Evolutionary conservation across 2,797 vertebrate genomes (phyloP), one percentile per base, ranked within the genome.

Genomic region (Tenualosa ilisha): DNA sequence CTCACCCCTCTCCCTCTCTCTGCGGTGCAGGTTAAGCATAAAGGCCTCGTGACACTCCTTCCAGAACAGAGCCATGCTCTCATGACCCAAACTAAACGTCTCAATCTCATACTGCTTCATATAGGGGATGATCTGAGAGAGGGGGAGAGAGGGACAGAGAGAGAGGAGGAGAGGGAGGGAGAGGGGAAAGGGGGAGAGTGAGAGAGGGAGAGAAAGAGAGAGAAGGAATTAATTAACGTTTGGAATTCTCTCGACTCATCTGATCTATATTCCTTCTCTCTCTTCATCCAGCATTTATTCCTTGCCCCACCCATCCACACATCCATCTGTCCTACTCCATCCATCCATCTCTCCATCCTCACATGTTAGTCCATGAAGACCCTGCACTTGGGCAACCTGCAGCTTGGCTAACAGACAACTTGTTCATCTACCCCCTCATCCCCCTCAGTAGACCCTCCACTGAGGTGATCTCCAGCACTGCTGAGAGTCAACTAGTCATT

Each of bases 101-200:
- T 96, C 97, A 0, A 97, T 96, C 93, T 99, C 98, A 88, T 99
- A 99, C 72, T 99, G 97, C 92, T 98, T 99, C 98, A 99, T 99
- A 88, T 98, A 98, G 4, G 97, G 98, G 91, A 99, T 96, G 89
- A 99, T 99, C 98, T 99, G 91, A 37, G 50, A 8, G 20, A 7
- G 13, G 13, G 26, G 81, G 15, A 40, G 31, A 40, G 68, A 15
- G 26, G 5, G 24, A n/a, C 49, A 26, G 3, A 0, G 40, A 20
- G 40, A 24, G 9, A 61, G 24, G 40, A 54, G 20, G 81, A 82
- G 46, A 50, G 40, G 7, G 56, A 3, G 49, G 43, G 31, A 75
- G 37, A 43, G 31, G 65, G 15, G 31, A 72, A 11, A 72, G 31
- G 17, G 65, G 40, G 8, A 65, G n/a, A 24, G n/a, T 8, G 22